Base-by-base conservation (phyloP, 2,888 invertebrate genomes). In the Iphiclides podalirius region DNA sequence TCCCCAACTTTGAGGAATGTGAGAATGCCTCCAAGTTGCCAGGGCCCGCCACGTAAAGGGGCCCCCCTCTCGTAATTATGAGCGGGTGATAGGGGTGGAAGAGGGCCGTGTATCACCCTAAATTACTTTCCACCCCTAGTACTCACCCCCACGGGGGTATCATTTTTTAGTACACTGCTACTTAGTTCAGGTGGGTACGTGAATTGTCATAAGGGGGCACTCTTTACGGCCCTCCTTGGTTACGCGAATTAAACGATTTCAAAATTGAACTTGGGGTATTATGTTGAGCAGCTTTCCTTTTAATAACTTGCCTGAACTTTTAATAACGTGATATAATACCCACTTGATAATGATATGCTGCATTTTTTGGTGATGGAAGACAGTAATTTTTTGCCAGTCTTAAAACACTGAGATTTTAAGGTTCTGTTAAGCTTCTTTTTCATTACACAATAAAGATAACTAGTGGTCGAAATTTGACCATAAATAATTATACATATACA, bases 121-220 rank as follows among this genome's bases (percentile, higher is more conserved):
- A 80, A 83, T 82, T 79, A 75, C 79, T 79, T 75, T 74, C 66
- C 71, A 57, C 75, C 78, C 81, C 59, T 58, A 26, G 16, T 20
- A 20, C 57, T 55, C 58, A 66, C 64, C 61, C 58, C 28, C 62
- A 20, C 59, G 47, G 57, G 58, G 62, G 69, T 71, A 60, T 59
- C n/a, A 52, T 66, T 69, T 75, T 75, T 70, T 67, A 59, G 63
- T 58, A 58, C 54, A 55, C 64, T 57, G 52, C 58, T 58, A 59
- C 57, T 49, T 44, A 44, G 44, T 33, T 44, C 44, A 49, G 49
- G 44, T 49, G 44, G 45, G 23, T 51, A 44, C 44, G 41, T 14
- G 41, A 36, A 45, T 51, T 45, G 50, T 45, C 36, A 44, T 28
- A 42, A 31, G 17, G 48, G 42, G 20, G 15, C 3, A 4, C n/a